Conservation (phyloP, 2,888 invertebrate species). For the Cyaniris semiargus region DNA sequence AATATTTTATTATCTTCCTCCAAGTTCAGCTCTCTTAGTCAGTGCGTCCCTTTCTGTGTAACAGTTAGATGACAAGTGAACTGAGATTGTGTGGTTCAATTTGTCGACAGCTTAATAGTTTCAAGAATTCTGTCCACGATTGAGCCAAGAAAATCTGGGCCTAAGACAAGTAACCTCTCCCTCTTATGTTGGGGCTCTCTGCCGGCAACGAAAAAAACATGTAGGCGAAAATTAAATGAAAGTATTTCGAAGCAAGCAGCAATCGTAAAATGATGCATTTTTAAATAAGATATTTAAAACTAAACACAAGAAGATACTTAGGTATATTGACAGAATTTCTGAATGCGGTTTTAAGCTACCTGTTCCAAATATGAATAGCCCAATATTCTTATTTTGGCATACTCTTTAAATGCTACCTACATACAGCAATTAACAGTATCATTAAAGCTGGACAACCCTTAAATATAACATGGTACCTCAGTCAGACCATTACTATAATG, state of each 20-base stretch:
- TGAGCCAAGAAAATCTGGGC: not conserved
- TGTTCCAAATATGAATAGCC: too few species aligned
- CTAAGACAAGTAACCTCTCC: too few species aligned
- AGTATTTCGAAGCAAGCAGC: too few species aligned
- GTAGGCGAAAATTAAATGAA: too few species aligned
- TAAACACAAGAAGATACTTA: too few species aligned
- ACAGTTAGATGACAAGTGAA: not conserved
- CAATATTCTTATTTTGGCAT: not conserved
- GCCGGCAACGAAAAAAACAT: too few species aligned
- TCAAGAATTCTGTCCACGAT: not conserved
- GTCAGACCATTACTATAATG: conserved; percentile 12
- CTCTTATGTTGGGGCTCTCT: too few species aligned
- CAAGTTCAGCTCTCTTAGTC: not conserved
- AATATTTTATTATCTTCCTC: not conserved
- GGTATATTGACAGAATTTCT: too few species aligned
- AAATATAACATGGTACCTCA: not conserved
- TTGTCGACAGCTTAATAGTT: not conserved
- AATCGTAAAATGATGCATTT: too few species aligned
- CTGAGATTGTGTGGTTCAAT: not conserved
- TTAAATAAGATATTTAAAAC: too few species aligned
- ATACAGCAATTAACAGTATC: not conserved
- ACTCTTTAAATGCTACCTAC: not conserved
- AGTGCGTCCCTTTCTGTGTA: conserved; percentile 2
- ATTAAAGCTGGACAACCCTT: not conserved
- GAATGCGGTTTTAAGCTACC: too few species aligned